These are phyloP conservation scores for Stichopus horrens DNA, from an alignment of 53 echinoderm and acorn worm species.

Conservation along the genomic window DNA sequence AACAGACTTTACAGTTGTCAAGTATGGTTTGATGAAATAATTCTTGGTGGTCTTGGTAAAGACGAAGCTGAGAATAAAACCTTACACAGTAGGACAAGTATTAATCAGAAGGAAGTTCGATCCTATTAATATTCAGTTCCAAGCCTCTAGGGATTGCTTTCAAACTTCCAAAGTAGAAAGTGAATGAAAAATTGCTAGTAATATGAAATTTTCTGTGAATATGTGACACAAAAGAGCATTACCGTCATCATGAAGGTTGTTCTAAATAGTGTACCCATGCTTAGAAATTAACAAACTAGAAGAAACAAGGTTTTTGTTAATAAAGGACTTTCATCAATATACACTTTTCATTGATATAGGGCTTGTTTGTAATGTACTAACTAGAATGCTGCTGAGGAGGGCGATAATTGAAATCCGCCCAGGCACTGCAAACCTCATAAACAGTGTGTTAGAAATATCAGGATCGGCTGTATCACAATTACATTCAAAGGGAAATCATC, in stretches of 20 bases:
- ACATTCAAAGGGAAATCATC: background rate
- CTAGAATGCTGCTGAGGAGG: background rate
- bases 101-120: no score
- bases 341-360: background rate
- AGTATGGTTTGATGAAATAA: no score
- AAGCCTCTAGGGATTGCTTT: background rate
- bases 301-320: background rate
- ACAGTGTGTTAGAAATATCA: background rate
- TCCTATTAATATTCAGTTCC: no score
- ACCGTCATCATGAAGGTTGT: background rate
- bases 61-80: no score
- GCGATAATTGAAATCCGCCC: background rate
- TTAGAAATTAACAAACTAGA: background rate
- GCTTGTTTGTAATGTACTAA: background rate
- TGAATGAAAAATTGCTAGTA: background rate
- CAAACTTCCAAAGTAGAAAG: background rate
- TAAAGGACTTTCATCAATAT: background rate
- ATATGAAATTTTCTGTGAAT: background rate
- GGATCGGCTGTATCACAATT: background rate
- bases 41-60: no score
- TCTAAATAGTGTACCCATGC: background rate
- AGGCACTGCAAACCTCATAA: background rate
- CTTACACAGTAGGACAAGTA: no score
- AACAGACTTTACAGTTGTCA: no score
- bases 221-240: background rate